Evolutionary conservation across 1,140 invertebrate species (phyloP).

Genomic region (Drosophila pseudoananassae): DNA sequence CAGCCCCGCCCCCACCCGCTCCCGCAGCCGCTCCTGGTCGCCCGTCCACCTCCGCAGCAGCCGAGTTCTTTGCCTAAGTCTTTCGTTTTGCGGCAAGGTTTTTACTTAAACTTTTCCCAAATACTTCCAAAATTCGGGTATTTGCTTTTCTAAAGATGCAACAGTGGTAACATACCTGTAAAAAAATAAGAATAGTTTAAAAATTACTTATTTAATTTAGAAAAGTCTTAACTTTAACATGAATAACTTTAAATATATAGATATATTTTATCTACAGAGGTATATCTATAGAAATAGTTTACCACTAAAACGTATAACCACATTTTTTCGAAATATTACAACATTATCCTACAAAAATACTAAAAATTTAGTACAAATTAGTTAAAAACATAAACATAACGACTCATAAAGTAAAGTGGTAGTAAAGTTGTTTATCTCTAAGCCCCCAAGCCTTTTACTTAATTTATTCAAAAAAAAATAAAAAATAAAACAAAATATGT

Average conservation of each 20-base stretch:
- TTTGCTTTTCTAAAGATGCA: slow-evolving; percentile 18
- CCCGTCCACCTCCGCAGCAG: slow-evolving; percentile 22
- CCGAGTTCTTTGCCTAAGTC: slow-evolving; percentile 78
- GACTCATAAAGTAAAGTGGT: background rate
- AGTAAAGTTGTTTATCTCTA: too few species aligned
- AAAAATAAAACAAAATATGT: background rate
- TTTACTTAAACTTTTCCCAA: background rate
- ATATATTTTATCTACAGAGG: too few species aligned
- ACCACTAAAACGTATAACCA: too few species aligned
- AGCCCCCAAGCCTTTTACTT: background rate
- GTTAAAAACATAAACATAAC: background rate
- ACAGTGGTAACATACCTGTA: slow-evolving; percentile 69
- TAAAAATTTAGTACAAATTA: slow-evolving; percentile 1
- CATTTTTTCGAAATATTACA: too few species aligned
- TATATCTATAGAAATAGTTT: too few species aligned
- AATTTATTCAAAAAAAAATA: background rate
- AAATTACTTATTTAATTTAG: background rate
- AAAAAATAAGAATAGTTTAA: slow-evolving; percentile 15
- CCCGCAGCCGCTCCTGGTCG: slow-evolving; percentile 12
- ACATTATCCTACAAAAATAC: slow-evolving; percentile 1
- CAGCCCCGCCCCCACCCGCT: background rate
- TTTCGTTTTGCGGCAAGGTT: slow-evolving; percentile 45
- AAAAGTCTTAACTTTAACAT: background rate
- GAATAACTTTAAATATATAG: too few species aligned
- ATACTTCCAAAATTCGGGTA: slow-evolving; percentile 1